These are phyloP conservation scores for Gastrophryne carolinensis DNA, from an alignment of 2,797 vertebrate genomes.

Conservation along the genomic window DNA sequence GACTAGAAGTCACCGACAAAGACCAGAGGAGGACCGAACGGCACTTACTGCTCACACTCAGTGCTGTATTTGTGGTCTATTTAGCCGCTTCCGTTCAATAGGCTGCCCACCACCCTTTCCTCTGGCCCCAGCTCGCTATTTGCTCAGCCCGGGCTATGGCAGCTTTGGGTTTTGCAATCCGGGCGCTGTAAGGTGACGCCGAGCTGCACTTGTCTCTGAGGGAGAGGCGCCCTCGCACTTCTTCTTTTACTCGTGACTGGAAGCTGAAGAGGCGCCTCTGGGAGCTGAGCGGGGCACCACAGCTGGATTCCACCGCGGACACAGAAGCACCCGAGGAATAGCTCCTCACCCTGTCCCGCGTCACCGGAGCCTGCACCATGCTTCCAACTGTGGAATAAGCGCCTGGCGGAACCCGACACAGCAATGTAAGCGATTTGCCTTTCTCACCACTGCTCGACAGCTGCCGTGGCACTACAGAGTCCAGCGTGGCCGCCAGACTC, in stretches of 20 bases:
- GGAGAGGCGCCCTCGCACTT: no score
- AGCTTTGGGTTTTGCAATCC: slow-evolving; percentile 29
- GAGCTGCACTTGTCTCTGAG: slow-evolving; percentile 53
- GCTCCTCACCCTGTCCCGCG: no score
- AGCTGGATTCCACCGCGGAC: no score
- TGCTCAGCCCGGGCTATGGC: slow-evolving; percentile 26
- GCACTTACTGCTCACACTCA: not conserved
- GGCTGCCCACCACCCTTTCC: not conserved
- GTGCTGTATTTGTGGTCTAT: not conserved
- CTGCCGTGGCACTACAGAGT: not conserved
- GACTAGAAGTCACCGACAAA: not conserved
- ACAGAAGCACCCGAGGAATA: no score
- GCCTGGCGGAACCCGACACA: not conserved
- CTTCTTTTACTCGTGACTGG: no score
- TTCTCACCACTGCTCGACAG: not conserved
- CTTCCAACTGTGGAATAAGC: not conserved
- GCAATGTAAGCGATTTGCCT: slow-evolving; percentile 29
- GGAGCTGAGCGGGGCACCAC: no score
- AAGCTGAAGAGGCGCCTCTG: no score
- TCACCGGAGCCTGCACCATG: no score
- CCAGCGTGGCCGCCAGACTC: not conserved
- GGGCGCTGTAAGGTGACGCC: slow-evolving; percentile 24
- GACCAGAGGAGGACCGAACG: not conserved
- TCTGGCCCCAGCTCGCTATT: no score
- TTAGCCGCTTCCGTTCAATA: not conserved